Conservation (phyloP, 2,888 invertebrate genomes). For the Leucophora obtusa region DNA sequence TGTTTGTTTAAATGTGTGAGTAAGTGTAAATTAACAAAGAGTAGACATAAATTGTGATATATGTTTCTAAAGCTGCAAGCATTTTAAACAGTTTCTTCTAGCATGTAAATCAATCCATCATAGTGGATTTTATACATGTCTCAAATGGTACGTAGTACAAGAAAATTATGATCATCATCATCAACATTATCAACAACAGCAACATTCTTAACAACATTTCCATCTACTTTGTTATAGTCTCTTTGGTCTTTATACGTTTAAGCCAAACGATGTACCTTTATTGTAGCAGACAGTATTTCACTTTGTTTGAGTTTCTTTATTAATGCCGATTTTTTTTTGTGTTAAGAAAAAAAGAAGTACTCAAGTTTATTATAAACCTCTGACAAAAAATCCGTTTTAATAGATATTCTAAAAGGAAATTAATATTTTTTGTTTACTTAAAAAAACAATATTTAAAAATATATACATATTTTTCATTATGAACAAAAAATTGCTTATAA, state of each 20-base stretch:
- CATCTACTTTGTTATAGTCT: neutral
- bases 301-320: neutral
- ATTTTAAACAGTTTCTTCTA: slow-evolving; percentile 21
- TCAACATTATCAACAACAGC: neutral
- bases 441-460: slow-evolving; percentile 25
- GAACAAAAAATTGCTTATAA: slow-evolving; percentile 1
- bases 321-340: neutral
- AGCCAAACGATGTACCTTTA: neutral
- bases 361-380: neutral
- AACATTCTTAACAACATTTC: neutral
- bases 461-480: neutral
- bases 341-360: neutral
- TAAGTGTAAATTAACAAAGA: neutral
- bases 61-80: slow-evolving; percentile 1
- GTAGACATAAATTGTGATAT: slow-evolving; percentile 5
- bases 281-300: neutral
- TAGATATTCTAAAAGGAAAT: slow-evolving; percentile 32
- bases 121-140: slow-evolving; percentile 34
- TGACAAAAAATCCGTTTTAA: neutral
- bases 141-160: slow-evolving; percentile 6
- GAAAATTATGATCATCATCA: slow-evolving; percentile 17
- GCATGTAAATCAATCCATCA: slow-evolving; percentile 38
- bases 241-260: neutral
- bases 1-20: neutral
- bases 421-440: slow-evolving; percentile 30